phyloP scores from a whole-genome alignment of 2,797 vertebrate genomes.

The Zalophus californianus region DNA sequence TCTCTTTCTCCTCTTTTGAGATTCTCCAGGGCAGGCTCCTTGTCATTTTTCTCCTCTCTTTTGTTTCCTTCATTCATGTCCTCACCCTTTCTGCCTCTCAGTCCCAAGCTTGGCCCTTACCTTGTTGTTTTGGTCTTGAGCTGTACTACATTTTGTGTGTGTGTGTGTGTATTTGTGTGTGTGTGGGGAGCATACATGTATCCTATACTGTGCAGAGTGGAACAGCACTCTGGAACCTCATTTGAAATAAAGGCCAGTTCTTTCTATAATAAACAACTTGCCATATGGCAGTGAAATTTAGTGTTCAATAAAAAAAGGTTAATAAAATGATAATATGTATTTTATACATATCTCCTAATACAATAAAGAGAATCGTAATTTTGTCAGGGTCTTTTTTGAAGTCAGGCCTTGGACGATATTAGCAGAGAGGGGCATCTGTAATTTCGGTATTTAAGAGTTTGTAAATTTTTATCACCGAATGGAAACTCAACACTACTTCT shows the following conservation, averaged over 20 bases:
- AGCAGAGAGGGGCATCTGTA: not conserved
- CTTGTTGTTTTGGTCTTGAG: not conserved
- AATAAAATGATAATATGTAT: not conserved
- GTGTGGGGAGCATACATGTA: accelerated
- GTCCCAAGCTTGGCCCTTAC: accelerated
- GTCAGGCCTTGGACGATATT: not conserved
- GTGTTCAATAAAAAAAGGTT: not conserved
- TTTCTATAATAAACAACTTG: not conserved
- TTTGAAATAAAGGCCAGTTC: not conserved
- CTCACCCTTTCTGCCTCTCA: not conserved
- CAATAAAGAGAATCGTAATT: not conserved
- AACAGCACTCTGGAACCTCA: not conserved
- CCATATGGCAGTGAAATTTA: not conserved
- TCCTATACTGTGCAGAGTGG: not conserved
- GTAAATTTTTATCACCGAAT: not conserved
- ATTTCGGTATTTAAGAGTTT: not conserved
- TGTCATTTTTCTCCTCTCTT: not conserved
- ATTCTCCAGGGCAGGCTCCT: not conserved
- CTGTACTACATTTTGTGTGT: too few relatives aligned
- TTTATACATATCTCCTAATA: not conserved
- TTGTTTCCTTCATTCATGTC: not conserved
- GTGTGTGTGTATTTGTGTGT: too few relatives aligned
- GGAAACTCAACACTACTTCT: not conserved
- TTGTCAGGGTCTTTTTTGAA: not conserved
- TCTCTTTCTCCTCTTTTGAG: not conserved